Base-by-base conservation (phyloP, 2,797 vertebrate species). In the Synanceia verrucosa region DNA sequence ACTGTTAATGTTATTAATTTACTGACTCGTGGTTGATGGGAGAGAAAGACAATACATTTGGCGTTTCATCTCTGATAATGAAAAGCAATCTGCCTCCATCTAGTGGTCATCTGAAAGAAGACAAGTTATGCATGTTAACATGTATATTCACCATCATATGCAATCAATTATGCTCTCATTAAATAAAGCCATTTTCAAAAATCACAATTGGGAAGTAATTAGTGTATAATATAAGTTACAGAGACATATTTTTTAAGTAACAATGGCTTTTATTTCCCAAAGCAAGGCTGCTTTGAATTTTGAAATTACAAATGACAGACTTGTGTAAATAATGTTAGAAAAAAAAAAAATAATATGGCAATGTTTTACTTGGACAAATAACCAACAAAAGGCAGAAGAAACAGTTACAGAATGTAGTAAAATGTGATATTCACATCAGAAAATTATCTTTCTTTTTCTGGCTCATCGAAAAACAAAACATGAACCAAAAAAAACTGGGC, bases 231-330 rank as follows among this genome's bases (percentile, higher is more conserved):
- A 23, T n/a, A 29, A 57, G 0, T 10, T n/a, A 58, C 14, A 73
- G 61, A 61, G 28, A 34, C 48, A 57, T 0, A 26, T 66, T 50
- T 53, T 71, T 76, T 47, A n/a, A n/a, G 64, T 73, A 86, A 81
- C 26, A 80, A 90, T 85, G 59, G 76, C 81, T 91, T 92, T 92
- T 92, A 63, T 90, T 93, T 89, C 65, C 79, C 51, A 86, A 86
- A 89, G 59, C 74, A 82, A 48, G 48, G 21, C 53, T 73, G 51
- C 73, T 73, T 76, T 65, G 48, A 79, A 70, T 51, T 44, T 48
- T 26, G 33, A 80, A 44, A 71, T 47, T n/a, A 76, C 62, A 86
- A 62, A 73, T 50, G 6, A 41, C 61, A 88, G 41, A 85, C 51
- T 70, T 23, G 51, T 84, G 67, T 60, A 70, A 77, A 84, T 59